Evolutionary conservation across 2,888 invertebrate genomes (phyloP), one percentile per base, ranked within the genome.

Genomic region (Anaspis maculata): DNA sequence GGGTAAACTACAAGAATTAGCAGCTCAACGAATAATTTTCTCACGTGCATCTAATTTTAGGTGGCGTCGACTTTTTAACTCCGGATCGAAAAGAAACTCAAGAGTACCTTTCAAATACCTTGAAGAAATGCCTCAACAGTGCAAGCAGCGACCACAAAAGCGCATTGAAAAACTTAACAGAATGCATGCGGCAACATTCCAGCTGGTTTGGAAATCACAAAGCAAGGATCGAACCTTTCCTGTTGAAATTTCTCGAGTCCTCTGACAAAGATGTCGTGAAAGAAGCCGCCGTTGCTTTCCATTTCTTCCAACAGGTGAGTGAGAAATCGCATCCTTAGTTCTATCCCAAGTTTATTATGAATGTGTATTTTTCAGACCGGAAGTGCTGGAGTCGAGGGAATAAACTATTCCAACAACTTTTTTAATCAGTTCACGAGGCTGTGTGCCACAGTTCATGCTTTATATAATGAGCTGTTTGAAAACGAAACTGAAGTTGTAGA

Each of bases 141-240:
- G n/a, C n/a, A n/a, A n/a, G n/a, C n/a, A n/a, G n/a, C n/a, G n/a
- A n/a, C n/a, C n/a, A n/a, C n/a, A n/a, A n/a, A n/a, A n/a, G n/a
- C n/a, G n/a, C n/a, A n/a, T n/a, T n/a, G n/a, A n/a, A n/a, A n/a
- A n/a, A n/a, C n/a, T n/a, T n/a, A n/a, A n/a, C n/a, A n/a, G n/a
- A n/a, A n/a, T 29, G 29, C 9, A 29, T 29, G 29, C 19, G 10
- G 13, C 29, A 12, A 2, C 19, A 16, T 29, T 6, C 29, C 10
- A 3, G 16, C 13, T 29, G 29, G 29, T 29, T 29, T 19, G 29
- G 29, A 12, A 29, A 29, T 13, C 29, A 29, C 19, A 15, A 19
- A 29, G 19, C 15, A 3, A 29, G 19, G 12, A 12, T 29, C 12
- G 29, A 19, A 9, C 29, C 29, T 3, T 29, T 21, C 7, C 13